These are phyloP conservation scores for Anorthoa munda DNA, from an alignment of 2,888 invertebrate genomes.

Conservation along the genomic window DNA sequence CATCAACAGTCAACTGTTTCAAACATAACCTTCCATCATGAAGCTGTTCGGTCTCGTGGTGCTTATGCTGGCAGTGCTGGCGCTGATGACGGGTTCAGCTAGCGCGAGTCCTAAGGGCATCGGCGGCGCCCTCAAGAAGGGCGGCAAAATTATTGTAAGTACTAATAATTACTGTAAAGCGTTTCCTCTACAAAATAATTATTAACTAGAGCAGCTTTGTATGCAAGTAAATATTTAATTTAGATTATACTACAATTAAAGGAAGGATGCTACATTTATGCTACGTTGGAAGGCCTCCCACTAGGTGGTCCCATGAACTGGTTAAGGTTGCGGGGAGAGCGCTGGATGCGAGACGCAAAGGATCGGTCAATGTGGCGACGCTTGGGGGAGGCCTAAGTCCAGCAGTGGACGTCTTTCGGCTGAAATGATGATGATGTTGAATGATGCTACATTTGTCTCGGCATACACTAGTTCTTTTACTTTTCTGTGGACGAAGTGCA, in stretches of 20 bases:
- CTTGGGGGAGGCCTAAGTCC: too few species aligned
- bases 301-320: too few species aligned
- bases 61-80: neutral
- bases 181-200: neutral
- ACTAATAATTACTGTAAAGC: neutral
- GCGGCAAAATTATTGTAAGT: conserved; percentile 55
- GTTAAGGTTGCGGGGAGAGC: too few species aligned
- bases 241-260: neutral
- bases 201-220: neutral
- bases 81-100: conserved; percentile 61
- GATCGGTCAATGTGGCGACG: too few species aligned
- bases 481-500: neutral
- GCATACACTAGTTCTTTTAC: neutral
- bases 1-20: neutral
- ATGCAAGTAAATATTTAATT: conserved; percentile 1
- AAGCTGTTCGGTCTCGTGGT: conserved; percentile 68
- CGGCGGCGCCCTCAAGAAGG: conserved; percentile 43
- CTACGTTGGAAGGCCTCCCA: too few species aligned
- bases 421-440: too few species aligned
- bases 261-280: too few species aligned
- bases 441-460: neutral
- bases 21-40: conserved; percentile 60
- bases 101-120: conserved; percentile 58
- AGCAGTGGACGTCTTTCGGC: too few species aligned
- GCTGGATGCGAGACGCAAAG: too few species aligned